Evolutionary conservation across 2,113 vertebrate genomes (phyloP).

Genomic region (Microcebus lehilahytsara): DNA sequence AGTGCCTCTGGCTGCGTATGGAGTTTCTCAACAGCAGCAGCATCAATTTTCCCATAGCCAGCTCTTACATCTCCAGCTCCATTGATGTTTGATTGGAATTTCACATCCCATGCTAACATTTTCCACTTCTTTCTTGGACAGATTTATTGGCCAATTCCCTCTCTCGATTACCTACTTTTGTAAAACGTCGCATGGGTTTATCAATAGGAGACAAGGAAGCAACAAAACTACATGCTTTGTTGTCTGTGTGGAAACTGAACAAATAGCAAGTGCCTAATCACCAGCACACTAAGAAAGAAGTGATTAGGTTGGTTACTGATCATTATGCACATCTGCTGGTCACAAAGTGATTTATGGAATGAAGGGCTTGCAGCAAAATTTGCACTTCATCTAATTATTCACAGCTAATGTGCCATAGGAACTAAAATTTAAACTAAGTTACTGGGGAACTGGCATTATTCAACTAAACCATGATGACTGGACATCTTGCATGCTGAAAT

Average conservation of each 20-base stretch:
- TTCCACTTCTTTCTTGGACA: neutral
- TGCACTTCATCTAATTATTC: neutral
- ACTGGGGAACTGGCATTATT: neutral
- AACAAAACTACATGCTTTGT: neutral
- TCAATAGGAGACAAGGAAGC: neutral
- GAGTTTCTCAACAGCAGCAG: neutral
- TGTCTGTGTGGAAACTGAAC: neutral
- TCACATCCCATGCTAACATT: neutral
- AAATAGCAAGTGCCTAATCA: neutral
- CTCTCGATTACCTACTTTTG: neutral
- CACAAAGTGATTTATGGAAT: neutral
- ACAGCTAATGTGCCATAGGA: neutral
- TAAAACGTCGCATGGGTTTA: neutral
- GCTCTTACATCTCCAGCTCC: neutral
- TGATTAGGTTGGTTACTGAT: neutral
- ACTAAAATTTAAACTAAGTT: neutral
- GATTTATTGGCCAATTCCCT: neutral
- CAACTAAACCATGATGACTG: neutral
- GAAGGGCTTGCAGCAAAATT: no score
- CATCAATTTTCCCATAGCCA: accelerated
- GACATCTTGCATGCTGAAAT: neutral
- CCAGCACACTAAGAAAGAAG: neutral
- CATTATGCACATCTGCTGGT: neutral
- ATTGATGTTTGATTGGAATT: neutral
- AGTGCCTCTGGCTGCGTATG: no score